phyloP scores from a whole-genome alignment of 2,888 invertebrate genomes.

The Lissocephala sabroskyi region DNA sequence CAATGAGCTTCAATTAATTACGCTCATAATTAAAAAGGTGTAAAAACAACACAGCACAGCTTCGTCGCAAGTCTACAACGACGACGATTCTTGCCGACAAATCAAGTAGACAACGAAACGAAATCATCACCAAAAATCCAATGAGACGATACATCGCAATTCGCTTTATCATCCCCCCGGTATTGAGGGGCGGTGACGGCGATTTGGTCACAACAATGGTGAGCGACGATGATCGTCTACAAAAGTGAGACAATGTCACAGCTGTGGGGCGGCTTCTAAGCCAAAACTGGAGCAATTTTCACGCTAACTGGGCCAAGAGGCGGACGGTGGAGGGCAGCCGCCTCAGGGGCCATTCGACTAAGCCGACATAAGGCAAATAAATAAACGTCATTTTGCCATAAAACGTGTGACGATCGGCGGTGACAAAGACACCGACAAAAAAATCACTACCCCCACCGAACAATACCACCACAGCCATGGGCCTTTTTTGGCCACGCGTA shows the following conservation, averaged over 20 bases:
- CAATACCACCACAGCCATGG: constrained; percentile 25
- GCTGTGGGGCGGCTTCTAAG: neutral
- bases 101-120: no score
- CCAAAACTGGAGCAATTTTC: constrained; percentile 56
- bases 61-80: no score
- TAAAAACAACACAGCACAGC: constrained; percentile 28
- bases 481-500: constrained; percentile 30
- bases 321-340: neutral
- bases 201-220: no score
- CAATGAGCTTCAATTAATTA: constrained; percentile 62
- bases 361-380: constrained; percentile 21
- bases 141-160: no score
- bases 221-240: constrained; percentile 14
- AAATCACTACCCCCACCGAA: no score
- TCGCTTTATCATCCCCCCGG: no score
- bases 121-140: no score
- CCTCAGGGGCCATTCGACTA: neutral
- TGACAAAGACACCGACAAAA: constrained; percentile 2
- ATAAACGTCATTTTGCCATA: constrained; percentile 37
- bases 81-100: no score
- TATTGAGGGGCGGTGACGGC: no score
- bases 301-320: constrained; percentile 37
- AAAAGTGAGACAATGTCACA: constrained; percentile 1
- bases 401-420: constrained; percentile 23
- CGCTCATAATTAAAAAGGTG: constrained; percentile 47